These are phyloP conservation scores for Clavelina lepadiformis DNA, from an alignment of 23 tunicate species.

Conservation along the genomic window DNA sequence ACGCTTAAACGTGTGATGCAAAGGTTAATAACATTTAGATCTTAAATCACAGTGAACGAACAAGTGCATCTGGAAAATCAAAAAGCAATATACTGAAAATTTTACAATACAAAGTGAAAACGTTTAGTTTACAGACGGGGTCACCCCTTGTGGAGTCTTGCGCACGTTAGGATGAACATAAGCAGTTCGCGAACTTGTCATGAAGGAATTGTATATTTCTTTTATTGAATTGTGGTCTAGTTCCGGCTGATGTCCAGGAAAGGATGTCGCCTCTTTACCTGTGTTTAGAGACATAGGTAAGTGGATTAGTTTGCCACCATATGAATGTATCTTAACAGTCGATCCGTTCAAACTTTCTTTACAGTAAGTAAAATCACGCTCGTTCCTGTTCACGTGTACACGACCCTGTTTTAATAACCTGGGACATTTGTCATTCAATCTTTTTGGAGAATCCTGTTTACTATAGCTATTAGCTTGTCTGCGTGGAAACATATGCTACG, in stretches of 20 bases:
- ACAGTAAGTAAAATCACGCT: too few species aligned
- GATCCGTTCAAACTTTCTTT: too few species aligned
- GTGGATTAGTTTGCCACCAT: too few species aligned
- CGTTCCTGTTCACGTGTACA: too few species aligned
- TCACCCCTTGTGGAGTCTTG: slow-evolving; percentile 26
- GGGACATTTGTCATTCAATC: too few species aligned
- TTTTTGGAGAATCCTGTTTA: too few species aligned
- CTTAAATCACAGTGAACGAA: neutral
- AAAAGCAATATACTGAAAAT: neutral
- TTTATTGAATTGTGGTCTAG: slow-evolving; percentile 48
- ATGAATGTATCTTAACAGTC: too few species aligned
- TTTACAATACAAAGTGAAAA: neutral
- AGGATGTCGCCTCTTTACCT: slow-evolving; percentile 58
- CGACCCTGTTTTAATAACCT: too few species aligned
- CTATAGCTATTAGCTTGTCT: too few species aligned
- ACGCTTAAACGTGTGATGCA: too few species aligned
- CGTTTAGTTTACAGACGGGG: neutral
- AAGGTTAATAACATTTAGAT: neutral
- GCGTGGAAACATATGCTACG: too few species aligned
- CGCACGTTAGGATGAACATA: slow-evolving; percentile 53
- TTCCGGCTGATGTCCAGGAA: slow-evolving; percentile 96
- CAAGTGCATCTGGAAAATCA: neutral
- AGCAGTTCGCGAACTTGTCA: slow-evolving; percentile 57
- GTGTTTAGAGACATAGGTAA: too few species aligned
- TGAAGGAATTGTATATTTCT: slow-evolving; percentile 55